Conservation (phyloP, 2,113 vertebrate species). For the Athene noctua region DNA sequence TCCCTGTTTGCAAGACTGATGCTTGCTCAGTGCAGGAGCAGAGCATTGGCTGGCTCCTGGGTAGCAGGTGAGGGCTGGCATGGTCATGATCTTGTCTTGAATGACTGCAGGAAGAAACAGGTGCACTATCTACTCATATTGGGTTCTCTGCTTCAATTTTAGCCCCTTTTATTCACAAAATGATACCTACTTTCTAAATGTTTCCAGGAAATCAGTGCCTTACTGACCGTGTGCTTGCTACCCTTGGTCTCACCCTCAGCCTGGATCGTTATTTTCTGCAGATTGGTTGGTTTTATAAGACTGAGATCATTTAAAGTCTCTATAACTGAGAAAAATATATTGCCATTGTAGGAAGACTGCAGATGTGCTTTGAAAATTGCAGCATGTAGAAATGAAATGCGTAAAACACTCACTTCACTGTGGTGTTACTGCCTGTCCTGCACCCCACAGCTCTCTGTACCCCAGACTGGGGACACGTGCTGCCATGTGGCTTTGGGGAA, state of each 20-base stretch:
- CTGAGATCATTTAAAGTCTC: not conserved
- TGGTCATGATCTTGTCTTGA: not conserved
- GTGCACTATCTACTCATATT: not conserved
- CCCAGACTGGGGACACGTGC: not conserved
- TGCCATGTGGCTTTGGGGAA: not conserved
- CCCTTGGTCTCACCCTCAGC: not conserved
- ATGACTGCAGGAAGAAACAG: rapidly evolving
- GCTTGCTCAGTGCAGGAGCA: rapidly evolving
- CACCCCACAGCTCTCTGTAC: not conserved
- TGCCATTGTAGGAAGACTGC: not conserved
- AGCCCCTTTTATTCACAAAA: not conserved
- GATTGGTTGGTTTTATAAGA: not conserved
- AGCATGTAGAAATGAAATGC: not conserved
- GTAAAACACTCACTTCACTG: not conserved
- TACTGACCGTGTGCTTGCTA: rapidly evolving
- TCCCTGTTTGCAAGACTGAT: rapidly evolving
- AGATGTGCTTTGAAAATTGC: slow-evolving; percentile 18
- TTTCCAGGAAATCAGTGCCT: not conserved
- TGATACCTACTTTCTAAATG: not conserved
- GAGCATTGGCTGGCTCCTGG: not conserved
- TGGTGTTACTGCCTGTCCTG: not conserved
- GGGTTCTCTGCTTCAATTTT: not conserved
- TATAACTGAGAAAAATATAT: not conserved
- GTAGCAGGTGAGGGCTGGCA: not conserved
- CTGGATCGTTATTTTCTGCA: not conserved